Base-by-base conservation (phyloP, 1,140 invertebrate species). In the Pseudomyrmex sp. region DNA sequence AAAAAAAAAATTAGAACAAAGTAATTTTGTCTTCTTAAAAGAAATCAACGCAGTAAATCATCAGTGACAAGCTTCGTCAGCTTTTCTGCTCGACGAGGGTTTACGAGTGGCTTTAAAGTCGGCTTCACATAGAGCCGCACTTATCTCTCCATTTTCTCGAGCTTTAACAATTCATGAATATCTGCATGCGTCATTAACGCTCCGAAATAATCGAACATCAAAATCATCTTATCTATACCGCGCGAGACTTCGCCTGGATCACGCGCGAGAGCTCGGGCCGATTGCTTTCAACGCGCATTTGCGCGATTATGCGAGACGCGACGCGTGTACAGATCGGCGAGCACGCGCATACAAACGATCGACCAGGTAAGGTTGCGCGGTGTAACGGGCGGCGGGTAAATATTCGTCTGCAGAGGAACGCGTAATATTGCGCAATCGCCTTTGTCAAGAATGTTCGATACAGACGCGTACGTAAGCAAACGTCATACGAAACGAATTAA, bases 251-350 rank as follows among this genome's bases (percentile, higher is more conserved):
- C 1, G 15, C 7, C 15, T 3, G 10, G 12, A 54, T 68, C 35
- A 35, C 10, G 9, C 18, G 9, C 13, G 50, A 52, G n/a, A 12
- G 4, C 50, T 35, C 44, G 62, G 52, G 20, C 13, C 75, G 54
- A 10, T 46, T 52, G 13, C 59, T 59, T 70, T 12, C 66, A 54
- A 59, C 88, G 86, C 83, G 90, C 86, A 90, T 83, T 85, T 68
- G 91, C 73, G 86, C 86, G 89, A 91, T 91, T 90, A 90, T 91
- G 85, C 79, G 76, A 86, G 83, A 68, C 80, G 23, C 80, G 35
- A 73, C 26, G 59, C n/a, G 23, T 62, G 26, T 73, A 56, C 74
- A 52, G 69, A 61, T 62, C 65, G 69, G 10, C 63, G 63, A 73
- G 69, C 74, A 84, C 56, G 46, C 70, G 80, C 70, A 80, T 72